Base-by-base conservation (phyloP, 2,113 vertebrate genomes). In the rat (Rattus norvegicus) region DNA sequence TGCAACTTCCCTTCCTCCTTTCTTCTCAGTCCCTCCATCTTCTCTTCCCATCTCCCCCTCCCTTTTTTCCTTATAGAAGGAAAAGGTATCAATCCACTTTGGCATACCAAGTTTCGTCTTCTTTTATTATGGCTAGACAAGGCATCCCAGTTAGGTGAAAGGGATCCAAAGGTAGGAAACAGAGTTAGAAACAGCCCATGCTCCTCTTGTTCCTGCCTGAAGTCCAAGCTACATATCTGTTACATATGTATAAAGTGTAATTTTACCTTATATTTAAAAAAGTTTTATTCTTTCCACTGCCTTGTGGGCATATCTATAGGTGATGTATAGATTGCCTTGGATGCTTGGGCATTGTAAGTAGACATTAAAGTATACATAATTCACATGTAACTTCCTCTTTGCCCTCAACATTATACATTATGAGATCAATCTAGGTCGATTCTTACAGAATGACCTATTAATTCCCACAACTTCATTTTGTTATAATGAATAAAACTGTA, bases 401-500 rank as follows among this genome's bases (percentile, higher is more conserved):
- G 72, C n/a, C 70, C 54, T 95, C 24, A 86, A 7, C 33, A 77
- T 84, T 47, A 2, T 65, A 83, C 52, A 33, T 86, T 92, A 52
- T 81, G 36, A 95, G 86, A 88, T 63, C 61, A 95, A 88, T 80
- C 22, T 13, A 5, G 83, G 11, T 67, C 79, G 63, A 88, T 85
- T 75, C 36, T 91, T 85, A 20, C 49, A 79, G 22, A 70, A 75
- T 19, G 26, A 36, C 16, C 30, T 83, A 85, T 43, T 95, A 59
- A 93, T 87, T 95, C 93, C 83, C 54, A 88, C 49, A 92, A 30
- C 49, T 91, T 2, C 24, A n/a, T 88, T 96, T 91, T 81, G 26
- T 70, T 72, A 56, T 92, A 33, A 63, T 72, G 79, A 76, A 22
- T 73, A 93, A 24, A 59, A 79, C 10, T 91, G 33, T 83, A 79